These are phyloP conservation scores for human (Homo sapiens) DNA, from an alignment of 2,113 vertebrate species.

Conservation along the genomic window DNA sequence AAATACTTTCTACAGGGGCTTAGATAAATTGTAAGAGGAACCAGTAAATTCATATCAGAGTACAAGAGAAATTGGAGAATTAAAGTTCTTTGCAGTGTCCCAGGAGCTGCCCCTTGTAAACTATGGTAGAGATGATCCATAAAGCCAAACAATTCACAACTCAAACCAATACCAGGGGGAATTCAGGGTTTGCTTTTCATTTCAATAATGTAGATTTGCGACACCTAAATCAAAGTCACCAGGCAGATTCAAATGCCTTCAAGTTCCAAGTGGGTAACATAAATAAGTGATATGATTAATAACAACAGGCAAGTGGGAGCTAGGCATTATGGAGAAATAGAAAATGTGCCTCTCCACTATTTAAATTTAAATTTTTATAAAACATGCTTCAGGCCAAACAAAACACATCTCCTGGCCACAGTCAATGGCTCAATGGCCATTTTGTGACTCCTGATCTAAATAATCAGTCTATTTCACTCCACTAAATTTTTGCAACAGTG, in stretches of 20 bases:
- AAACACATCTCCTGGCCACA: neutral
- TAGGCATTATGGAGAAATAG: neutral
- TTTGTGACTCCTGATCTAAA: neutral
- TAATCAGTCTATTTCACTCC: neutral
- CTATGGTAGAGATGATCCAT: neutral
- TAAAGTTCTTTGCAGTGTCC: neutral
- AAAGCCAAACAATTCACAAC: neutral
- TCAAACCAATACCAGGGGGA: neutral
- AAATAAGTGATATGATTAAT: neutral
- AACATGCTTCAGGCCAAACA: neutral
- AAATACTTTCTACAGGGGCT: neutral
- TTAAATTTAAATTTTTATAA: neutral
- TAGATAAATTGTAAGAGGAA: neutral
- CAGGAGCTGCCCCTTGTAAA: neutral
- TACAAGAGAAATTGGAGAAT: neutral
- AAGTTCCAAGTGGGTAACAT: neutral
- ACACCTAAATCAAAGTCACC: neutral
- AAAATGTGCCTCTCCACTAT: neutral
- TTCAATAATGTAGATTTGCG: neutral
- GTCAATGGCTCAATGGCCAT: neutral
- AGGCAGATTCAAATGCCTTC: neutral
- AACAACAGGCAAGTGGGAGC: rapidly evolving
- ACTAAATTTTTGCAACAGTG: neutral
- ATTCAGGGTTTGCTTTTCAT: neutral
- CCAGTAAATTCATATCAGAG: neutral